Evolutionary conservation across 2,113 vertebrate species (phyloP).

Genomic region (Cryptoleucopteryx plumbea): DNA sequence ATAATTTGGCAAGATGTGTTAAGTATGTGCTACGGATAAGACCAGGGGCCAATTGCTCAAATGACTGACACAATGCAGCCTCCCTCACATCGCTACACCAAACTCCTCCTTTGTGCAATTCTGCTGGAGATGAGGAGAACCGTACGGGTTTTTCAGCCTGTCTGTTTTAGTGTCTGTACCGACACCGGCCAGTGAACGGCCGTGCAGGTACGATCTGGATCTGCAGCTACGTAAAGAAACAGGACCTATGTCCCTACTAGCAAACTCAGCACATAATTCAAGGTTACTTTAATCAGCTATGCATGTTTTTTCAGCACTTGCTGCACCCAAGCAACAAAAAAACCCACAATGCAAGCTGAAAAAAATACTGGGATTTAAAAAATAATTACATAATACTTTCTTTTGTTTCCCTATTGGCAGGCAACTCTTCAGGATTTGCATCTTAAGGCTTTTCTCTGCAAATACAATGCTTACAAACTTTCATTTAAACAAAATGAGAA

Average conservation of each 20-base stretch:
- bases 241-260: background rate
- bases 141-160: background rate
- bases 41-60: conserved; percentile 53
- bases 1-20: conserved; percentile 59
- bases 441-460: background rate
- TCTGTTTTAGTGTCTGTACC: background rate
- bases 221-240: background rate
- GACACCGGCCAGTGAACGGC: background rate
- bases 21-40: conserved; percentile 52
- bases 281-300: background rate
- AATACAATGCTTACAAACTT: background rate
- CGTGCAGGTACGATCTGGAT: rapidly evolving
- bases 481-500: background rate
- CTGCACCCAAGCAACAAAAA: background rate
- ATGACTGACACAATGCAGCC: conserved; percentile 47
- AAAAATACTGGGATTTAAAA: background rate
- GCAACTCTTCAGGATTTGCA: background rate
- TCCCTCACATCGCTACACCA: background rate
- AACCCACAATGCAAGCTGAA: background rate
- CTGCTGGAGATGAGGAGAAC: background rate
- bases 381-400: background rate
- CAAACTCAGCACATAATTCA: background rate
- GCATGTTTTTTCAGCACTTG: background rate
- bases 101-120: background rate
- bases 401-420: background rate